Evolutionary conservation across 2,888 invertebrate genomes (phyloP).

Genomic region (Odontocolon sp.): DNA sequence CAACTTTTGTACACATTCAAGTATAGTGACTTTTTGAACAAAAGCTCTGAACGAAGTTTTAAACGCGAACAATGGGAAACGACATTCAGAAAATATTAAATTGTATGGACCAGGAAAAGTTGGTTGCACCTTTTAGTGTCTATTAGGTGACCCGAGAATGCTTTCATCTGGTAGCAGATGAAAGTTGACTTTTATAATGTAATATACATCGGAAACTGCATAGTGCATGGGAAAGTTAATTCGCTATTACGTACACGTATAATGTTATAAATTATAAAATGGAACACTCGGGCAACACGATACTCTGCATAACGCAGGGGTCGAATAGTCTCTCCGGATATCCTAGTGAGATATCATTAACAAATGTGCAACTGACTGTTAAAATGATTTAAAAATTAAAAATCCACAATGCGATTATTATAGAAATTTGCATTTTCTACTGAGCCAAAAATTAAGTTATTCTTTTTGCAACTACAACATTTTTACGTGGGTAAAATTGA

Average conservation of each 20-base stretch:
- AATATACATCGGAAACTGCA: not conserved
- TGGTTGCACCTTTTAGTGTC: not conserved
- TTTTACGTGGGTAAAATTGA: conserved; percentile 6
- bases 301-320: conserved; percentile 32
- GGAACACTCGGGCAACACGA: not conserved
- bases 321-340: conserved; percentile 38
- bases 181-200: conserved; percentile 13
- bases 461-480: too few species aligned
- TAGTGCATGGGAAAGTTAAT: not conserved
- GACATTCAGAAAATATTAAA: too few species aligned
- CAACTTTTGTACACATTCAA: not conserved
- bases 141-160: conserved; percentile 27
- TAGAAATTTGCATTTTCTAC: too few species aligned
- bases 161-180: conserved; percentile 6
- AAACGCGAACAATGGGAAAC: not conserved
- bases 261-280: conserved; percentile 6
- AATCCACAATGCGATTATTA: too few species aligned
- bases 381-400: too few species aligned
- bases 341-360: conserved; percentile 24
- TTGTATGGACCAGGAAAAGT: conserved; percentile 1
- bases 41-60: conserved; percentile 18
- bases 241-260: conserved; percentile 4
- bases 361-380: too few species aligned
- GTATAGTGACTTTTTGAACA: not conserved
- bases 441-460: too few species aligned